Conservation (phyloP, 92 coral and sea anemone genomes). For the Epizoanthus ramosus region DNA sequence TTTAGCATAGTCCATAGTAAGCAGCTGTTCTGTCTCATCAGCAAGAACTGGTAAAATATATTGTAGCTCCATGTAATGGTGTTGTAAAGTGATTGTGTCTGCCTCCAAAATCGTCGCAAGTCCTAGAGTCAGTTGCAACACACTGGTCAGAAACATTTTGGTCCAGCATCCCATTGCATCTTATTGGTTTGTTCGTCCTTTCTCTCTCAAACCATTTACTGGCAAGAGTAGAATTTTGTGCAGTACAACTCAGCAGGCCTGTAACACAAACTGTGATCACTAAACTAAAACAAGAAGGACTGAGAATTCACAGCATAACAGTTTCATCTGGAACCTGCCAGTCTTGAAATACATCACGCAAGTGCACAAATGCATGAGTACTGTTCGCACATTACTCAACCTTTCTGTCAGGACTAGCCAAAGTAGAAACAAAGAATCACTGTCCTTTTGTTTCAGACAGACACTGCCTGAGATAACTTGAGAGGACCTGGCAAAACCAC, state of each 20-base stretch:
- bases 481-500: no score
- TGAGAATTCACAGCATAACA: background rate
- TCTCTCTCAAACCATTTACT: background rate
- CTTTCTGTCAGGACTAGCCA: no score
- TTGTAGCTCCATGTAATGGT: background rate
- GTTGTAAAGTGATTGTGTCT: background rate
- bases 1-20: no score
- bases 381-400: no score
- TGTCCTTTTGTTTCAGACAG: no score
- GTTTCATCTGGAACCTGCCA: no score
- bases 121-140: constrained; percentile 18
- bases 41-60: background rate
- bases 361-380: no score
- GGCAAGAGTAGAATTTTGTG: background rate
- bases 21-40: background rate
- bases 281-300: background rate
- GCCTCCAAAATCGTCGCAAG: constrained; percentile 11
- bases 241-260: background rate
- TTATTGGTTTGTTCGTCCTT: background rate
- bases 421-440: no score
- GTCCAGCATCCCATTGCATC: background rate
- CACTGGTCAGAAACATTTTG: background rate
- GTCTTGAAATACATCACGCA: no score
- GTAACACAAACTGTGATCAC: no score
- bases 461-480: no score